Evolutionary conservation across 2,888 invertebrate genomes (phyloP), one percentile per base, ranked within the genome.

Genomic region (Rhyacophila evoluta): DNA sequence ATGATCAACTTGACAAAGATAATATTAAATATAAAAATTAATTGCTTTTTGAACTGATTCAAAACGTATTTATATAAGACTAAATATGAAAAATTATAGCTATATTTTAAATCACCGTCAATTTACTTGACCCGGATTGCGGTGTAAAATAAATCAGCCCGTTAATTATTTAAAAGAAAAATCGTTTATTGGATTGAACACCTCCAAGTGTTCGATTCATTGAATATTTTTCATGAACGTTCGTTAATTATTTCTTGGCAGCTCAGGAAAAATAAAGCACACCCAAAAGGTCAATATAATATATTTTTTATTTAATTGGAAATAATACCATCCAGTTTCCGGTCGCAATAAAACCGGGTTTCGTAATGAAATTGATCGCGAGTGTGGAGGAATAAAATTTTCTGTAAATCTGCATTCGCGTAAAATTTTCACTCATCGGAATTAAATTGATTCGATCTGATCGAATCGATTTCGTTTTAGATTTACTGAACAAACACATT

Each of bases 161-260:
- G 19, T 55, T 55, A 55, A 55, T n/a, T n/a, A n/a, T 55, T 55
- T 55, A 55, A 55, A 8, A 55, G 1, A 55, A 55, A 55, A 55
- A 55, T 1, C 25, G 15, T 1, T 55, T 15, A 55, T 55, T 55
- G 55, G 55, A 55, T 55, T 55, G 55, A 55, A 55, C 25, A 55
- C 55, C 55, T 55, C 15, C 15, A 55, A 55, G 55, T 55, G 55
- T 19, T 55, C 55, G 12, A 19, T 25, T 25, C 55, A 19, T 2
- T 55, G 55, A 19, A 55, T 25, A 55, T 19, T 6, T 55, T 55
- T 55, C 19, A 55, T 55, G 55, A 25, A 19, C 55, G 25, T 19
- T 55, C 55, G 19, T 55, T 55, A 55, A 55, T n/a, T 55, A 55
- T 55, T 55, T 12, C 8, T 1, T 19, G 10, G 5, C 55, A 25